A percentile compares a stretch with the other conserved stretches of the same genome.
Conservation (phyloP, 2,888 invertebrate genomes). For the Calephelis perditalis region DNA sequence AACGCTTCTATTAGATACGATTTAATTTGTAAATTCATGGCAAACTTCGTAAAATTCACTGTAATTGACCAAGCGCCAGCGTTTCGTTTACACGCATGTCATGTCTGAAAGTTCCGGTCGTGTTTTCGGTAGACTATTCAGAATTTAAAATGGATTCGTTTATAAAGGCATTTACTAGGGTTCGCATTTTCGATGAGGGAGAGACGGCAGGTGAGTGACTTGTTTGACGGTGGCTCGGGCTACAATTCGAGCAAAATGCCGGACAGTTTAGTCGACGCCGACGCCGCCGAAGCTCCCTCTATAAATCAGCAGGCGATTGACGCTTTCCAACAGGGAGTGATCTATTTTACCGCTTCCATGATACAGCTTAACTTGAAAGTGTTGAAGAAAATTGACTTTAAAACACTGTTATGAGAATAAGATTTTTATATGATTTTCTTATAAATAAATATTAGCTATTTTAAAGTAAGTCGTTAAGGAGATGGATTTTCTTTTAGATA, state of each 20-base stretch:
- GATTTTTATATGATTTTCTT: not conserved
- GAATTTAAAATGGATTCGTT: slow-evolving; percentile 73
- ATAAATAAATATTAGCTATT: slow-evolving; percentile 1
- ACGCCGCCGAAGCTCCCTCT: slow-evolving; percentile 59
- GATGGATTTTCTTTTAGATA: too few relatives aligned
- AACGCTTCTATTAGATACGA: slow-evolving; percentile 38
- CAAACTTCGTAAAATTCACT: slow-evolving; percentile 48
- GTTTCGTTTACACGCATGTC: slow-evolving; percentile 71
- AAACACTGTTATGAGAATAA: slow-evolving; percentile 6
- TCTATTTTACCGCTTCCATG: slow-evolving; percentile 69
- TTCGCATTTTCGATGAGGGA: slow-evolving; percentile 71
- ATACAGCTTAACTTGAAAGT: slow-evolving; percentile 67
- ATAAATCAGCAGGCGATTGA: slow-evolving; percentile 75
- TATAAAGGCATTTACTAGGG: slow-evolving; percentile 70
- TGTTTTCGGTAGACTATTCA: slow-evolving; percentile 67
- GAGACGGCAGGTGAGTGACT: slow-evolving; percentile 74
- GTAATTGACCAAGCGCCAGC: slow-evolving; percentile 63
- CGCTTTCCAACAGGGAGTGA: slow-evolving; percentile 76
- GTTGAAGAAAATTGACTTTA: slow-evolving; percentile 36
- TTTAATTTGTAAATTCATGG: slow-evolving; percentile 50
- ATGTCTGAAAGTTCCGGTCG: slow-evolving; percentile 67
- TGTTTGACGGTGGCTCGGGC: slow-evolving; percentile 65
- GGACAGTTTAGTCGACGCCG: slow-evolving; percentile 68
- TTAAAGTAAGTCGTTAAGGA: not conserved
- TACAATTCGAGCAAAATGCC: slow-evolving; percentile 66